Evolutionary conservation across 1,140 invertebrate species (phyloP).

Genomic region (Formica exsecta): DNA sequence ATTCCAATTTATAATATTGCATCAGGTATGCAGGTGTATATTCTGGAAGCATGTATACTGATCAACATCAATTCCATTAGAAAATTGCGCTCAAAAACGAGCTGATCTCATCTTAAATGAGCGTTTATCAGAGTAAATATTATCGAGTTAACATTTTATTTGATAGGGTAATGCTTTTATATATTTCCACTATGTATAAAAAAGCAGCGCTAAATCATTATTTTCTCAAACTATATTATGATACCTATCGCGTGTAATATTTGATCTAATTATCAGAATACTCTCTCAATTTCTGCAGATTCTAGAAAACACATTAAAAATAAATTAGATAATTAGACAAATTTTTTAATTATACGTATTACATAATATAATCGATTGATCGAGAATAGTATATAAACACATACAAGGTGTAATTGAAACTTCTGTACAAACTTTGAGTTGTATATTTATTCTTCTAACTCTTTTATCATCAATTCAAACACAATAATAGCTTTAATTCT

Average conservation of each 20-base stretch:
- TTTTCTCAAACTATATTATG: slow-evolving; percentile 1
- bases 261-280: too few species aligned
- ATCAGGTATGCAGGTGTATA: slow-evolving; percentile 8
- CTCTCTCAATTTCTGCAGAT: too few species aligned
- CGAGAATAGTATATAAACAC: too few species aligned
- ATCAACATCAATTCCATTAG: slow-evolving; percentile 62
- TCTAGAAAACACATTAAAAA: too few species aligned
- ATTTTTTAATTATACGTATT: too few species aligned
- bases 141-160: neutral
- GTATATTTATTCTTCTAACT: too few species aligned
- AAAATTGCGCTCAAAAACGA: slow-evolving; percentile 54
- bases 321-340: too few species aligned
- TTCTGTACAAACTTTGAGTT: too few species aligned
- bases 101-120: slow-evolving; percentile 45
- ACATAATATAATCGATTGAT: too few species aligned
- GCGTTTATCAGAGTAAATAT: slow-evolving; percentile 9
- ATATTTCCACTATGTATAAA: neutral
- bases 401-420: too few species aligned
- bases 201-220: neutral
- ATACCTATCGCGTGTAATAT: neutral
- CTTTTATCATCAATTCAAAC: too few species aligned
- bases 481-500: too few species aligned
- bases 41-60: neutral
- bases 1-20: slow-evolving; percentile 43
- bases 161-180: neutral